Evolutionary conservation across 2,888 invertebrate genomes (phyloP), one percentile per base, ranked within the genome.

Genomic region (Drosophila neutralis): DNA sequence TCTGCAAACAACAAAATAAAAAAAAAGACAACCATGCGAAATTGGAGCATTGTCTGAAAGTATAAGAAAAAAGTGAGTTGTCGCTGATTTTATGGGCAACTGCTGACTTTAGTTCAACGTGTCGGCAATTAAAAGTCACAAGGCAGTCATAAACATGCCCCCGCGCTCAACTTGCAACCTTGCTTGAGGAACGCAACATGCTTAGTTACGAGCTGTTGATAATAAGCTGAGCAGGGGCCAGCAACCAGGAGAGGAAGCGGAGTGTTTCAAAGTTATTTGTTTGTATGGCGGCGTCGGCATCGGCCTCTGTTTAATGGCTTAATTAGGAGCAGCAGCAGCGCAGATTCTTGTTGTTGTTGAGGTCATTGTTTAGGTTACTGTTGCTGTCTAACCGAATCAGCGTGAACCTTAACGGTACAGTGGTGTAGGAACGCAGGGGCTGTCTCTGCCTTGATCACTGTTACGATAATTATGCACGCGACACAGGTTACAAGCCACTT

Each of bases 111-210:
- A 59, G 73, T 80, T 82, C 72, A 83, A 76, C 76, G 67, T 84
- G 79, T 78, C 45, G 66, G 84, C 84, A 85, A 85, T 85, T 85
- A 85, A 84, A 85, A 85, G 87, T 78, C 84, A 80, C 84, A 87
- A 69, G 74, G 82, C 78, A 82, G 82, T 76, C 84, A 85, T 87
- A 87, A 87, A 87, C 82, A 87, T 73, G 52, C 62, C 53, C 40
- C 27, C 3, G 10, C 35, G 51, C 24, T 53, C 27, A 24, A 33
- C 36, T 49, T 33, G 21, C 21, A 11, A 21, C 33, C 36, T 15
- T 15, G 4, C 27, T 54, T 3, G 53, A 56, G 40, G 51, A 68
- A 59, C 53, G 61, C 52, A 76, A 77, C 69, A 64, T 61, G 54
- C 77, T 76, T 68, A 66, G 78, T 75, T 78, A 79, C 79, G 76